Base-by-base conservation (phyloP, 2,113 vertebrate genomes). In the Syngnathus typhle region DNA sequence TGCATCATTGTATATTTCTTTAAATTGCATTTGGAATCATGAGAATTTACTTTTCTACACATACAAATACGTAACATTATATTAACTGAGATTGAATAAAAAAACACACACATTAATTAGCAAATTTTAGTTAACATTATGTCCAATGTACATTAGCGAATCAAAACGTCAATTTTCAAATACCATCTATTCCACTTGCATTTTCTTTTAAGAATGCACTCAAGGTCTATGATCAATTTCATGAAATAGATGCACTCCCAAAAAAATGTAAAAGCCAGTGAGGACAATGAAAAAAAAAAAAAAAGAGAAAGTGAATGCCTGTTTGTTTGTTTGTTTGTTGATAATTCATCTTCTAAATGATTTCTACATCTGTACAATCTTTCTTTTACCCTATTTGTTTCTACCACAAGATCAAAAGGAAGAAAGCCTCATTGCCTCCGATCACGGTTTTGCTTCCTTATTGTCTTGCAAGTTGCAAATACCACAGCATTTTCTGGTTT, bases 351-450 rank as follows among this genome's bases (percentile, higher is more conserved):
- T 1, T 59, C 19, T 73, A 70, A 82, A 75, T 75, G 70, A 82
- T 55, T 44, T 39, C 80, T 41, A 52, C n/a, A 70, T 64, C 36
- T 75, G 5, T 47, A 74, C 46, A 60, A 67, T 66, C 47, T 72
- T 73, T 58, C 73, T 71, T 85, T 80, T 69, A 67, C 82, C 11
- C 46, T 73, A 64, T 69, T 32, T 43, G 56, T 72, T 72, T 65
- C 70, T 52, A 70, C 9, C 44, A 6, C 38, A 55, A 58, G 44
- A 80, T 76, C 55, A 59, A 85, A 79, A 68, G 69, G 11, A 63
- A 49, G 10, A 16, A 32, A 62, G 2, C 65, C 60, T 0, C 55
- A 52, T 74, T 71, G 56, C 32, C 73, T 36, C 64, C 64, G 44
- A 71, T 76, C 60, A 68, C 51, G 64, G 27, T 47, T 80, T 55